A percentile compares a stretch with the other conserved stretches of the same genome.
Conservation (phyloP, 1,140 invertebrate genomes). For the Drosophila grimshawi region DNA sequence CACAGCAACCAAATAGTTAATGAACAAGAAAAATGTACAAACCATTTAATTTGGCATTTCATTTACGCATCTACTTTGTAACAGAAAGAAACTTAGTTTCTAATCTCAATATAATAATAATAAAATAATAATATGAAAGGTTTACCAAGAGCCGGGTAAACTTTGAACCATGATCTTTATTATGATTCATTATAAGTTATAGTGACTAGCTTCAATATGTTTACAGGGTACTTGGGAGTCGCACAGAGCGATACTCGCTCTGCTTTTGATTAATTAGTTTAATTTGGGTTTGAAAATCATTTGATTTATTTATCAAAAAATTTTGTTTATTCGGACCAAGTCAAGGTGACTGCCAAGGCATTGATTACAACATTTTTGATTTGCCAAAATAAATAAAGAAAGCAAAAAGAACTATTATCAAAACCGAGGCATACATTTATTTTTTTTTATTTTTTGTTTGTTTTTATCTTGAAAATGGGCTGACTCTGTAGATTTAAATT, state of each 20-base stretch:
- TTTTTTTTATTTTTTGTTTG: neutral
- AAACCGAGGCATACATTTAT: neutral
- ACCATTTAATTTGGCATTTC: neutral
- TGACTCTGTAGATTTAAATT: neutral
- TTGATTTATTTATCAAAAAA: slow-evolving; percentile 1
- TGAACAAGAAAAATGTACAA: neutral
- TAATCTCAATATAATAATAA: too few species aligned
- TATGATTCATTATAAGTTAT: neutral
- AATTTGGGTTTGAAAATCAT: slow-evolving; percentile 5
- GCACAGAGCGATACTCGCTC: too few species aligned
- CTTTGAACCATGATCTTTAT: too few species aligned
- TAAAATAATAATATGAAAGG: too few species aligned
- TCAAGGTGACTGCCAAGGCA: slow-evolving; percentile 6
- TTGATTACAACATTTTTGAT: neutral
- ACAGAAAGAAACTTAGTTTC: too few species aligned
- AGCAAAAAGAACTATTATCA: neutral
- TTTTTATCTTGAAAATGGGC: neutral
- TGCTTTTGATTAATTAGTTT: slow-evolving; percentile 11
- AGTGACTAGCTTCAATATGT: neutral
- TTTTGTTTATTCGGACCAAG: slow-evolving; percentile 33
- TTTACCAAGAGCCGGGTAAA: too few species aligned
- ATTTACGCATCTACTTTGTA: neutral
- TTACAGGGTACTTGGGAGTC: slow-evolving; percentile 22
- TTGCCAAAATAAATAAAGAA: neutral
- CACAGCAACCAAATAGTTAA: neutral